A percentile compares a stretch with the other conserved stretches of the same genome.
These are phyloP conservation scores for Cladopsammia gracilis DNA, from an alignment of 64 coral and sea anemone species.

Conservation along the genomic window DNA sequence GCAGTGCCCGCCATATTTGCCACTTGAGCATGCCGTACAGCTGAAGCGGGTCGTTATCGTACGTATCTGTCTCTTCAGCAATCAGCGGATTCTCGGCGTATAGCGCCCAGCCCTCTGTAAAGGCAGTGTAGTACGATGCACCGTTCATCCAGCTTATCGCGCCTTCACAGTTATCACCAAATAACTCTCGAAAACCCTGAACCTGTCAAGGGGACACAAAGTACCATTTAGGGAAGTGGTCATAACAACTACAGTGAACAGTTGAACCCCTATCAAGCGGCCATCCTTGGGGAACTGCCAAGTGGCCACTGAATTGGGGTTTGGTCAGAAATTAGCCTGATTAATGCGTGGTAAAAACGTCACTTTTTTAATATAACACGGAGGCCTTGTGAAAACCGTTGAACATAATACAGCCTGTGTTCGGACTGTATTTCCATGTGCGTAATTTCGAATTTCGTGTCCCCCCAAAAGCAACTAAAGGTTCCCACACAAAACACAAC, in stretches of 20 bases:
- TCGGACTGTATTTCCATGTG: too few species aligned
- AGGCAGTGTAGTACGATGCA: slow-evolving; percentile 69
- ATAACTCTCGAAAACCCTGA: slow-evolving; percentile 80
- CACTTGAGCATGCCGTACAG: slow-evolving; percentile 96
- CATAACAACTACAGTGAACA: too few species aligned
- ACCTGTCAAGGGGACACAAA: slow-evolving; percentile 1
- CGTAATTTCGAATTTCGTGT: too few species aligned
- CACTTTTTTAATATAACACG: too few species aligned
- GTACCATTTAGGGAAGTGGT: background rate
- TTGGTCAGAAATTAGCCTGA: background rate
- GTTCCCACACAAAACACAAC: too few species aligned
- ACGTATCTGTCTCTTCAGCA: slow-evolving; percentile 73
- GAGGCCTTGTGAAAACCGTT: too few species aligned
- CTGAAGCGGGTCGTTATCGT: slow-evolving; percentile 74
- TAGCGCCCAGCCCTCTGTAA: slow-evolving; percentile 87
- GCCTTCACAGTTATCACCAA: slow-evolving; percentile 63
- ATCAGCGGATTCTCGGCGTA: slow-evolving; percentile 93
- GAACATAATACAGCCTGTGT: too few species aligned
- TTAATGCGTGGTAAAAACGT: too few species aligned
- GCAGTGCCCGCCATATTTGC: slow-evolving; percentile 90
- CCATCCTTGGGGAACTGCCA: too few species aligned
- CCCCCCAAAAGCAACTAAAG: too few species aligned
- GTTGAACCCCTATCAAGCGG: too few species aligned
- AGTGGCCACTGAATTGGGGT: too few species aligned
- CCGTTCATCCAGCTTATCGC: slow-evolving; percentile 47